phyloP scores from a whole-genome alignment of 1,140 invertebrate genomes.

The Doryteuthis pealeii region DNA sequence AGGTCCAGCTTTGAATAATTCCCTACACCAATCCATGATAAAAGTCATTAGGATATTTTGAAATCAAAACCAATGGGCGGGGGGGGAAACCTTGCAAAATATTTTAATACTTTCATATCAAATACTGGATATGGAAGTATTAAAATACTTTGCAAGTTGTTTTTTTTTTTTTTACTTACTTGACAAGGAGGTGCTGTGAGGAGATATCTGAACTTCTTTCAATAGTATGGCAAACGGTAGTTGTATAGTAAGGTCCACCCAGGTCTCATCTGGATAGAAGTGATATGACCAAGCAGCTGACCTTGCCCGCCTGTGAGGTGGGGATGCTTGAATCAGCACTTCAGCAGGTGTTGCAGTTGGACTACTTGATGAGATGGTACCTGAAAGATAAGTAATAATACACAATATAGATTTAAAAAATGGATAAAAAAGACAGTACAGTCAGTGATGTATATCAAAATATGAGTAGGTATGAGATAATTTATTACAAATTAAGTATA shows the following conservation, averaged over 20 bases:
- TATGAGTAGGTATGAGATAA: no score
- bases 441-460: no score
- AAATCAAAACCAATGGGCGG: no score
- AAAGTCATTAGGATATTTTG: no score
- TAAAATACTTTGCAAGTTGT: no score
- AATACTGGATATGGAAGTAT: no score
- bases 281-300: constrained; percentile 90
- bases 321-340: constrained; percentile 74
- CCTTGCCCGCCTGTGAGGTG: constrained; percentile 78
- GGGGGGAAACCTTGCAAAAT: no score
- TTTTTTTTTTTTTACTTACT: no score
- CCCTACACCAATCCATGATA: no score
- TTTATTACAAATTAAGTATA: no score
- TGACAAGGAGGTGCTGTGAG: constrained; percentile 79
- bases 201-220: constrained; percentile 85
- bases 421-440: background rate
- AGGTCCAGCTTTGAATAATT: no score
- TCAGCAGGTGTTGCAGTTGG: constrained; percentile 84
- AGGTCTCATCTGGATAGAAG: constrained; percentile 87
- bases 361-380: constrained; percentile 78
- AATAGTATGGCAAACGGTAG: constrained; percentile 85
- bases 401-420: background rate
- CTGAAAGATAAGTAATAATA: constrained; percentile 54
- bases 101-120: no score
- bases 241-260: constrained; percentile 82